phyloP scores from a whole-genome alignment of 2,888 invertebrate species.

The Lymantria monacha region DNA sequence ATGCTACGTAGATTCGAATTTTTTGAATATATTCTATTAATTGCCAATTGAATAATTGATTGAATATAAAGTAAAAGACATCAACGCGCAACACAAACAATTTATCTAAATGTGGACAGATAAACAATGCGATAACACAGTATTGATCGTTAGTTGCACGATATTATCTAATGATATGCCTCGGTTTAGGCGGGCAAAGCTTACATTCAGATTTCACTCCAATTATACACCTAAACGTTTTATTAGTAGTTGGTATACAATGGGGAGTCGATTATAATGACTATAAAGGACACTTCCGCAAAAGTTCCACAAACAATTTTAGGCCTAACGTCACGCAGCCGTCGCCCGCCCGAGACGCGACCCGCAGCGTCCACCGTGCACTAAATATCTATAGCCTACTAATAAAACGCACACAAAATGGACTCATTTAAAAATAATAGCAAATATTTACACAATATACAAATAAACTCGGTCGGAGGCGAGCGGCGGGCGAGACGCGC shows the following conservation, averaged over 20 bases:
- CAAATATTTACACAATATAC: slow-evolving; percentile 72
- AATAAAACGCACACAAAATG: slow-evolving; percentile 65
- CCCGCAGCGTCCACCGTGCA: slow-evolving; percentile 49
- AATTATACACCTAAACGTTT: slow-evolving; percentile 15
- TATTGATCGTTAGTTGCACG: slow-evolving; percentile 61
- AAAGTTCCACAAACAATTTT: slow-evolving; percentile 57
- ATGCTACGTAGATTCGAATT: no score
- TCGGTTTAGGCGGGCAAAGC: slow-evolving; percentile 51
- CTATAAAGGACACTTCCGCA: slow-evolving; percentile 70
- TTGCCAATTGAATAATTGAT: no score
- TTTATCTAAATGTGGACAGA: slow-evolving; percentile 60
- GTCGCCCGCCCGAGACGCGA: slow-evolving; percentile 45
- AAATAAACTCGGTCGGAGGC: slow-evolving; percentile 38
- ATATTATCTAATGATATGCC: slow-evolving; percentile 48
- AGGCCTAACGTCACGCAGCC: slow-evolving; percentile 65
- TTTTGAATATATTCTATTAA: no score
- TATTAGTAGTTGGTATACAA: slow-evolving; percentile 57
- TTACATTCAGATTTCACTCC: slow-evolving; percentile 17
- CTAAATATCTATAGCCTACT: slow-evolving; percentile 60
- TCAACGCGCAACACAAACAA: slow-evolving; percentile 67
- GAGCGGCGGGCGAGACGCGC: slow-evolving; percentile 36
- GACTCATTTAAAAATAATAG: slow-evolving; percentile 54
- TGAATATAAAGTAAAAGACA: slow-evolving; percentile 59
- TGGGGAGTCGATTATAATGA: slow-evolving; percentile 47
- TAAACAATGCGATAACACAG: slow-evolving; percentile 55